Conservation (phyloP, 1,140 invertebrate species). For the Globodera rostochiensis region DNA sequence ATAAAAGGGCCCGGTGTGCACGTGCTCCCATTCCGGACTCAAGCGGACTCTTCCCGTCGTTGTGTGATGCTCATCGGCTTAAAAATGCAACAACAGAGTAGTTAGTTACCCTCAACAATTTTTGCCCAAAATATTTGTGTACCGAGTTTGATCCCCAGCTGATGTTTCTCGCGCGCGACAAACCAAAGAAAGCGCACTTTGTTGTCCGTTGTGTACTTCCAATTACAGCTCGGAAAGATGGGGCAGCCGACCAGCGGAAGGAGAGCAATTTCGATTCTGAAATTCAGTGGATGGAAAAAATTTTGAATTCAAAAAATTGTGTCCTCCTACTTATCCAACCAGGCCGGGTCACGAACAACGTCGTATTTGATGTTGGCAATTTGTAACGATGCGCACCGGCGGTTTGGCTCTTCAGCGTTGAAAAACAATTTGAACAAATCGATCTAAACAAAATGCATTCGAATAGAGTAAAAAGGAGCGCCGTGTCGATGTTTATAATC, state of each 20-base stretch:
- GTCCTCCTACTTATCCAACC: conserved; percentile 4
- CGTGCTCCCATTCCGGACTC: not conserved
- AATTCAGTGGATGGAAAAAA: conserved; percentile 7
- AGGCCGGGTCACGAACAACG: conserved; percentile 13
- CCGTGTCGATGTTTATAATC: not conserved
- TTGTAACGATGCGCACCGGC: not conserved
- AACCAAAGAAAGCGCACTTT: conserved; percentile 9
- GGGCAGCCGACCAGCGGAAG: conserved; percentile 30
- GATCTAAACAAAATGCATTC: conserved; percentile 2
- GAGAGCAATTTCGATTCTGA: conserved; percentile 19
- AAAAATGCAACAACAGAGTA: not conserved
- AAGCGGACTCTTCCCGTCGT: conserved; percentile 3
- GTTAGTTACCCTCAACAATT: not conserved
- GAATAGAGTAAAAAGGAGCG: no score
- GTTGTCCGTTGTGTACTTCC: not conserved
- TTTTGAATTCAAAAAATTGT: conserved; percentile 1
- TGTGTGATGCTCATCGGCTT: not conserved
- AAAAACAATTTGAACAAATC: conserved; percentile 15
- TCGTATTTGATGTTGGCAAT: conserved; percentile 1
- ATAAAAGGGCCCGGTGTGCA: conserved; percentile 16
- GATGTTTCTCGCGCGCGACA: not conserved
- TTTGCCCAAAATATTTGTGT: not conserved
- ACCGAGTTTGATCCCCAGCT: not conserved
- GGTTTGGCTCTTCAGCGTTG: not conserved
- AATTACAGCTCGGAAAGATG: conserved; percentile 27